Evolutionary conservation across 2,797 vertebrate species (phyloP).

Genomic region (Falco peregrinus): DNA sequence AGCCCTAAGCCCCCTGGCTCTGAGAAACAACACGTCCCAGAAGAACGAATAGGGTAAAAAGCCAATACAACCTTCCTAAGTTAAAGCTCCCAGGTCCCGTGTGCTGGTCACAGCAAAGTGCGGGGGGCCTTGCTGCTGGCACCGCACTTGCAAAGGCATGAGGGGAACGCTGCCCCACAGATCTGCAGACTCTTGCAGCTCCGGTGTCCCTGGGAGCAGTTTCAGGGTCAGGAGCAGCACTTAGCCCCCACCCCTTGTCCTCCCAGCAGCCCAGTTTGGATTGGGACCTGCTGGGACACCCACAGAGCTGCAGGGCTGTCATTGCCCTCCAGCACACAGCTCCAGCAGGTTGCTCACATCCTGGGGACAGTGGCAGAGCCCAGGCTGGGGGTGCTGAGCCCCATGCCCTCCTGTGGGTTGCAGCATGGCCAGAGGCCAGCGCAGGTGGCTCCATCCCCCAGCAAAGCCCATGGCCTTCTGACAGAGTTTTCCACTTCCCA

Average conservation of each 20-base stretch:
- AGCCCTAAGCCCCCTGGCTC: not conserved
- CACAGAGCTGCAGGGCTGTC: not conserved
- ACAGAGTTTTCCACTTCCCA: not conserved
- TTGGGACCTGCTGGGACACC: not conserved
- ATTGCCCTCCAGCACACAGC: not conserved
- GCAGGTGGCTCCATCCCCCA: not conserved
- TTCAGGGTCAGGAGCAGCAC: not conserved
- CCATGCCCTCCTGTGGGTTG: rapidly evolving
- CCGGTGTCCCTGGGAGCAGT: not conserved
- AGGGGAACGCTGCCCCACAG: not conserved
- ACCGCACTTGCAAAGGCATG: rapidly evolving
- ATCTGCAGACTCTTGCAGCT: not conserved
- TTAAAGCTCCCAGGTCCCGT: not conserved
- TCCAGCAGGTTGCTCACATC: not conserved
- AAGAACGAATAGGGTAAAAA: not conserved
- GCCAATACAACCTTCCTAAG: not conserved
- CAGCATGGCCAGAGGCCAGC: not conserved
- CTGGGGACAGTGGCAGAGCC: not conserved
- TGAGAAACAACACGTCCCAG: rapidly evolving
- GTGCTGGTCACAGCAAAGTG: rapidly evolving
- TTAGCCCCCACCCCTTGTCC: not conserved
- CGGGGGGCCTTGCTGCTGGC: not conserved
- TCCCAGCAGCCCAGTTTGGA: not conserved
- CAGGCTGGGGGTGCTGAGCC: not conserved
- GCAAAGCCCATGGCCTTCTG: not conserved